Evolutionary conservation across 2,797 vertebrate genomes (phyloP).

Genomic region (Sparus aurata): DNA sequence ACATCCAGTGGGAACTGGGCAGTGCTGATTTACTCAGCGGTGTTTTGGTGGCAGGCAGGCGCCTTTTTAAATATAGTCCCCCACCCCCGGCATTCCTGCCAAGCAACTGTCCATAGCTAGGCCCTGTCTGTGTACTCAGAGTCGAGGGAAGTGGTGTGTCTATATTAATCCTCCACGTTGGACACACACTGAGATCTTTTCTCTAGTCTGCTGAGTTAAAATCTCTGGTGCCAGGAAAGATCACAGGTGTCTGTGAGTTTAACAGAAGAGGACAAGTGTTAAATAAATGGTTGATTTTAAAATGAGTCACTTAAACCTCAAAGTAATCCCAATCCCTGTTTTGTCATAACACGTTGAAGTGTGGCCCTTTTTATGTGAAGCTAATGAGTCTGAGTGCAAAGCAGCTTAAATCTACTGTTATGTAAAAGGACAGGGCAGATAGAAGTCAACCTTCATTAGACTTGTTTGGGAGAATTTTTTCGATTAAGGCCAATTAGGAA

Average conservation of each 20-base stretch:
- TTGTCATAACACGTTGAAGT: conserved; percentile 34
- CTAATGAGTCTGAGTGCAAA: conserved; percentile 55
- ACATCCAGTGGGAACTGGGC: conserved; percentile 70
- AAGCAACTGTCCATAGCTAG: conserved; percentile 80
- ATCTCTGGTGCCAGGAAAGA: conserved; percentile 20
- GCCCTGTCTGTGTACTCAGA: conserved; percentile 70
- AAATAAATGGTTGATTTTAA: conserved; percentile 49
- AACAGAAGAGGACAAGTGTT: conserved; percentile 24
- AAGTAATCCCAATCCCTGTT: conserved; percentile 42
- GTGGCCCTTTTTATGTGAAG: conserved; percentile 51
- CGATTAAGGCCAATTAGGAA: conserved; percentile 12
- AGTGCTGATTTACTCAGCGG: conserved; percentile 71
- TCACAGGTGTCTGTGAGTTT: conserved; percentile 44
- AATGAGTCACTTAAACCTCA: conserved; percentile 50
- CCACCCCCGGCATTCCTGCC: conserved; percentile 80
- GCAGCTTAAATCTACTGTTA: conserved; percentile 48
- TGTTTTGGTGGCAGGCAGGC: conserved; percentile 76
- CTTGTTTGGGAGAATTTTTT: conserved; percentile 5
- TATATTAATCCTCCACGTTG: conserved; percentile 79
- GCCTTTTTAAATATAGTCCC: conserved; percentile 85
- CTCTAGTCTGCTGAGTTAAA: conserved; percentile 49
- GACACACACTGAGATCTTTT: conserved; percentile 62
- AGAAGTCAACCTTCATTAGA: conserved; percentile 18
- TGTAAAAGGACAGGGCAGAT: conserved; percentile 26
- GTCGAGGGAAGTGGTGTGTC: conserved; percentile 69